phyloP scores from a whole-genome alignment of 2,888 invertebrate genomes.

The Conistra vaccinii region DNA sequence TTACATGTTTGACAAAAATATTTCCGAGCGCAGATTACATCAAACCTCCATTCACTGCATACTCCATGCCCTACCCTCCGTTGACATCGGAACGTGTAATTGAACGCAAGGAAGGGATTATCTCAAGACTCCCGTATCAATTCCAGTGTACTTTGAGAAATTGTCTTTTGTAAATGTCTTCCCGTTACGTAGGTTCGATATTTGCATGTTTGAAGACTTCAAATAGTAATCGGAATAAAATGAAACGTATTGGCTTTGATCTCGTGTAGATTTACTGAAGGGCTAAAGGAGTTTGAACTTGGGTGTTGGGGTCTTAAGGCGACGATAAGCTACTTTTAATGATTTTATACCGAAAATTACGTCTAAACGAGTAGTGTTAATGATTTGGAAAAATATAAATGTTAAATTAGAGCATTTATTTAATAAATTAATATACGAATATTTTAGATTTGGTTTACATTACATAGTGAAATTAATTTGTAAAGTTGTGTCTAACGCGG shows the following conservation, averaged over 20 bases:
- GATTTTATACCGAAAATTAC: too few species aligned
- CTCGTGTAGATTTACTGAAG: slow-evolving; percentile 19
- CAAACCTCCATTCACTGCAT: slow-evolving; percentile 10
- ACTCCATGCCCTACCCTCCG: slow-evolving; percentile 23
- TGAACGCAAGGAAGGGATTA: slow-evolving; percentile 67
- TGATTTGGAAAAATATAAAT: too few species aligned
- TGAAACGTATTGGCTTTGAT: slow-evolving; percentile 45
- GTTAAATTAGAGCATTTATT: too few species aligned
- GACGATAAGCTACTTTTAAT: too few species aligned
- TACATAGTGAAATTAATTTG: too few species aligned
- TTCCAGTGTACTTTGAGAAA: slow-evolving; percentile 62
- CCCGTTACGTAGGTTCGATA: slow-evolving; percentile 29
- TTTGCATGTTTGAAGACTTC: slow-evolving; percentile 38
- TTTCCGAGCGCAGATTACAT: too few species aligned
- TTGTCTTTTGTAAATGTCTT: slow-evolving; percentile 58
- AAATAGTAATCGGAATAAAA: slow-evolving; percentile 36
- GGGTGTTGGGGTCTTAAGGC: too few species aligned
- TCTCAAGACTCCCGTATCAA: slow-evolving; percentile 61
- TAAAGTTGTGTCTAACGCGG: too few species aligned
- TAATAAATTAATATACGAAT: too few species aligned
- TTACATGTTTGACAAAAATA: too few species aligned
- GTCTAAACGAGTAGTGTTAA: too few species aligned
- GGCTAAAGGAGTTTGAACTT: slow-evolving; percentile 18
- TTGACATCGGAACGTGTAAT: slow-evolving; percentile 69
- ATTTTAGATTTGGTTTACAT: too few species aligned